Evolutionary conservation across 2,797 vertebrate genomes (phyloP), one percentile per base, ranked within the genome.

Genomic region (Catostomus latipinnis): DNA sequence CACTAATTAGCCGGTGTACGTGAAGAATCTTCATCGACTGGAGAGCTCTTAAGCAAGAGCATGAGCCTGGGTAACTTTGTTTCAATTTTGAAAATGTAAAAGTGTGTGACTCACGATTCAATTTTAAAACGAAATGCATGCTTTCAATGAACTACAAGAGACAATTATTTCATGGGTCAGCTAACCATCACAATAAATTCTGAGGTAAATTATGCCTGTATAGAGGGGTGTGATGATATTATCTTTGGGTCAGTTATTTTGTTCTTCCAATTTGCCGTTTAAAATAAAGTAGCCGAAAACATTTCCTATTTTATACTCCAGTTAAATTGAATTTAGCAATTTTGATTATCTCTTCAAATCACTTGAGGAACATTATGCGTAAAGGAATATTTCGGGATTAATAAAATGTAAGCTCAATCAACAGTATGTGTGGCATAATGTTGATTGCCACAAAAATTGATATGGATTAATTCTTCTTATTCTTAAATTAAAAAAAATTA

Each of bases 1-100:
- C 96, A 96, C 95, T 97, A 96, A 98, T 97, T 97, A 96, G 93
- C 91, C 91, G 89, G 57, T 13, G 48, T 53, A 74, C 91, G 94
- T 94, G 92, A 91, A 94, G 92, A 90, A 92, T 93, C 92, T 90
- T 90, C 90, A 90, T 92, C 93, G 93, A 88, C 84, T 92, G 90
- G 90, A 97, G 95, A 90, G 94, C 95, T 88, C 94, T 95, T 94
- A 91, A 93, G 92, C 90, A 90, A 90, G 82, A 57, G 81, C 88
- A 89, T 88, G 89, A 90, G 89, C 89, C 61, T 71, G 34, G 69
- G 43, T 54, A 54, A 49, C 75, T 71, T 78, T 50, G 62, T 50
- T 57, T 63, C 18, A 71, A 56, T 71, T 78, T 45, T 46, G 48
- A 71, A 63, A 46, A 65, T 71, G 34, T 34, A 54, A 34, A 22